Evolutionary conservation across 2,113 vertebrate genomes (phyloP).

Genomic region (Polypterus bichir): DNA sequence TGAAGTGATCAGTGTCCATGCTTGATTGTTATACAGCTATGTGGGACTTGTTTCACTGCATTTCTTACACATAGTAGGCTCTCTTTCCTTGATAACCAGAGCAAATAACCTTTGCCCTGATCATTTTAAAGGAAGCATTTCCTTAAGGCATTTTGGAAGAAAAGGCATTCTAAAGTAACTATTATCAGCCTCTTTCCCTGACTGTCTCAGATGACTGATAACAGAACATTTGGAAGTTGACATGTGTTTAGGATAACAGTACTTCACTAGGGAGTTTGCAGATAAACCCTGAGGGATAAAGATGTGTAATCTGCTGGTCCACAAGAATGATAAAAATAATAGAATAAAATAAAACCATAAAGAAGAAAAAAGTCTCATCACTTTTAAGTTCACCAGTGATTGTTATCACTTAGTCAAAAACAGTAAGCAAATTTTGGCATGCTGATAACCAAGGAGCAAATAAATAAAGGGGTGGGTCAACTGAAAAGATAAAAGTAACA

Average conservation of each 20-base stretch:
- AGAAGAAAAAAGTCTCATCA: conserved; percentile 23
- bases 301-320: conserved; percentile 16
- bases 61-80: conserved; percentile 5
- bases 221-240: conserved; percentile 26
- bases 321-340: conserved; percentile 12
- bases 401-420: neutral
- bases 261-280: conserved; percentile 28
- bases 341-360: conserved; percentile 15
- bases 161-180: conserved; percentile 27
- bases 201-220: conserved; percentile 33
- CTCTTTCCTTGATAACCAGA: conserved; percentile 22
- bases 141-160: conserved; percentile 15
- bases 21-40: conserved; percentile 2
- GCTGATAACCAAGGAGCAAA: no score
- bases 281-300: conserved; percentile 31
- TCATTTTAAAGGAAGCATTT: conserved; percentile 25
- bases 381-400: conserved; percentile 2
- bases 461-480: no score
- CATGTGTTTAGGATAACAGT: conserved; percentile 18
- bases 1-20: neutral
- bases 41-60: neutral
- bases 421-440: no score
- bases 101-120: conserved; percentile 7
- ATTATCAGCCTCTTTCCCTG: conserved; percentile 18
- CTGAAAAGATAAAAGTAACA: no score